Evolutionary conservation across 2,888 invertebrate species (phyloP).

Genomic region (Torymus tubicola): DNA sequence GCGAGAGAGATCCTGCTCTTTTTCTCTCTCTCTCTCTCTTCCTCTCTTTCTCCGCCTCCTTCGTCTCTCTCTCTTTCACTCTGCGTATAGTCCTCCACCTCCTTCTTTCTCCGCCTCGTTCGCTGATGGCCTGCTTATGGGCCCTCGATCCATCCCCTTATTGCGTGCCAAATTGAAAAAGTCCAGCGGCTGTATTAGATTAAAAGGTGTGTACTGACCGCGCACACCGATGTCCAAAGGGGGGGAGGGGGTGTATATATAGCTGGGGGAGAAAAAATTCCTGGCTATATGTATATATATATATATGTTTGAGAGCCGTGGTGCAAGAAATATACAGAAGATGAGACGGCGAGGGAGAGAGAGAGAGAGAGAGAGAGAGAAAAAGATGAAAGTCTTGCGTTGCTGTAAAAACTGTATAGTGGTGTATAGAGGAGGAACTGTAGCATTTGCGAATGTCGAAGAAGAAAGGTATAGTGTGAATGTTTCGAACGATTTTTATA

Average conservation of each 20-base stretch:
- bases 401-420: background rate
- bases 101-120: conserved; percentile 15
- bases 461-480: too few relatives aligned
- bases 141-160: conserved; percentile 42
- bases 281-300: background rate
- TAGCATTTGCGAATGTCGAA: too few relatives aligned
- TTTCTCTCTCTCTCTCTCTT: conserved; percentile 43
- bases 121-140: conserved; percentile 56
- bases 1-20: conserved; percentile 47
- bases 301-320: background rate
- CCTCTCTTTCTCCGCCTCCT: conserved; percentile 9
- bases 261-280: conserved; percentile 30
- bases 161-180: conserved; percentile 60
- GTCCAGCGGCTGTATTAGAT: conserved; percentile 56
- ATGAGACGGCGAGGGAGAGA: background rate
- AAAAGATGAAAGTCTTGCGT: background rate
- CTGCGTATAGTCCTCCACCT: background rate
- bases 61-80: conserved; percentile 17
- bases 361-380: background rate
- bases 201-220: conserved; percentile 36
- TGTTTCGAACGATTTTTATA: too few relatives aligned
- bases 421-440: too few relatives aligned
- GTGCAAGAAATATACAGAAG: conserved; percentile 21
- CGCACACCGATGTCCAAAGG: background rate
- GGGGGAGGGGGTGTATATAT: background rate